Base-by-base conservation (phyloP, 2,888 invertebrate genomes). In the Ypsolopha scabrella region DNA sequence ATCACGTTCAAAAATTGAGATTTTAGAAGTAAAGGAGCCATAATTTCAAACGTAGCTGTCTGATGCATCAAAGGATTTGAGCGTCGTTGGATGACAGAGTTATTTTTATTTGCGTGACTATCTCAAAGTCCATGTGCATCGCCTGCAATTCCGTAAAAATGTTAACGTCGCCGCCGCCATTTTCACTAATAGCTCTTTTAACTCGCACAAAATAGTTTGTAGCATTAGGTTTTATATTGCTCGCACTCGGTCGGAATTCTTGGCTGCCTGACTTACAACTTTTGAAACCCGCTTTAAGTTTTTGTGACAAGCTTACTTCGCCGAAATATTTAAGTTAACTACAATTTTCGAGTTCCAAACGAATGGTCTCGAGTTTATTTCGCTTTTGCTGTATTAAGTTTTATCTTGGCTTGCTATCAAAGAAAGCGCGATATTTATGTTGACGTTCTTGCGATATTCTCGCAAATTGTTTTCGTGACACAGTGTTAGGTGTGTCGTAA, bases 281-380 rank as follows among this genome's bases (percentile, higher is more conserved):
- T 59, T 24, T 55, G 55, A 53, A 52, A 58, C 55, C 58, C 54
- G 55, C 54, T 61, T 60, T 69, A 80, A 79, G 75, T 79, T 80
- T 75, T 75, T 76, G 73, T 72, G 77, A 80, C 76, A 76, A 67
- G 69, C 68, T 65, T 71, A 75, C 75, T 77, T 62, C 59, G 57
- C 61, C 61, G 65, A 69, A 72, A 71, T 69, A 68, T 68, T 70
- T 68, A 68, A 68, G 65, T 70, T 71, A 60, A 65, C 60, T 69
- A 69, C 68, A 69, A 72, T 73, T 73, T 68, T 59, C 64, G 61
- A 65, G 65, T 62, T 43, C 14, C 43, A 14, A 24, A 24, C 24
- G 24, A 24, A 24, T 24, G 24, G 24, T 24, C 38, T 8, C 8
- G 38, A 38, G 9, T 38, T 38, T 38, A 38, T 38, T 38, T 38